These are phyloP conservation scores for Itoplectis maculator DNA, from an alignment of 2,888 invertebrate species.

Conservation along the genomic window DNA sequence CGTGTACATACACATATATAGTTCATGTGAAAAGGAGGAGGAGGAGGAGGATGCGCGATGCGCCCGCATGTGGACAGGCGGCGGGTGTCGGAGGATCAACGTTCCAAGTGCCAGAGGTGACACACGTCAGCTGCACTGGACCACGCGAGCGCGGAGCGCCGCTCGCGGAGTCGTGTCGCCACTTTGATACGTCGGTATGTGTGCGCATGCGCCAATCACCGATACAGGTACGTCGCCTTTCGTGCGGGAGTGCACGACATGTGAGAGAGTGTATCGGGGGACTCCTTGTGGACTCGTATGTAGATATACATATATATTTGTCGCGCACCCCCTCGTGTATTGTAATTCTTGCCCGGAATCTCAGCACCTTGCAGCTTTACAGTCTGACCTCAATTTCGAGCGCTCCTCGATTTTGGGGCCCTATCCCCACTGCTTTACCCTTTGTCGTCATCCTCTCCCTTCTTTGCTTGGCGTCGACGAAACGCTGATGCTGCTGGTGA, in stretches of 20 bases:
- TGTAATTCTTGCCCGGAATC: slow-evolving; percentile 25
- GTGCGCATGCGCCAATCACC: slow-evolving; percentile 10
- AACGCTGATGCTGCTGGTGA: too few species aligned
- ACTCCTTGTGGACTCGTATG: slow-evolving; percentile 7
- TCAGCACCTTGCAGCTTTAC: background rate
- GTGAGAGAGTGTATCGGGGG: background rate
- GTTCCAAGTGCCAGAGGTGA: slow-evolving; percentile 74
- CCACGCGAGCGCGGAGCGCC: slow-evolving; percentile 30
- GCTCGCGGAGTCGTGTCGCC: slow-evolving; percentile 39
- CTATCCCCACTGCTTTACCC: too few species aligned
- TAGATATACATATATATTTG: slow-evolving; percentile 16
- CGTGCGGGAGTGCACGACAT: too few species aligned
- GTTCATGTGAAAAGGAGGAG: background rate
- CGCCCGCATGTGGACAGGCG: background rate
- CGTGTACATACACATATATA: background rate
- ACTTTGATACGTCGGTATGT: slow-evolving; percentile 49
- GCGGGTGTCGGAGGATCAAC: slow-evolving; percentile 44
- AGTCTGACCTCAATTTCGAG: background rate
- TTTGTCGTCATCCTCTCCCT: too few species aligned
- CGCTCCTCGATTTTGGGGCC: too few species aligned
- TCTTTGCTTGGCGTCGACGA: too few species aligned
- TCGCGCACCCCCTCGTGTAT: slow-evolving; percentile 26
- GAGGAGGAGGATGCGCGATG: too few species aligned
- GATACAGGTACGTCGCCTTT: background rate
- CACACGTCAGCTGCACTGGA: slow-evolving; percentile 67